A percentile compares a stretch with the other conserved stretches of the same genome.
phyloP scores from a whole-genome alignment of 2,113 vertebrate species.

The Clupea harengus region DNA sequence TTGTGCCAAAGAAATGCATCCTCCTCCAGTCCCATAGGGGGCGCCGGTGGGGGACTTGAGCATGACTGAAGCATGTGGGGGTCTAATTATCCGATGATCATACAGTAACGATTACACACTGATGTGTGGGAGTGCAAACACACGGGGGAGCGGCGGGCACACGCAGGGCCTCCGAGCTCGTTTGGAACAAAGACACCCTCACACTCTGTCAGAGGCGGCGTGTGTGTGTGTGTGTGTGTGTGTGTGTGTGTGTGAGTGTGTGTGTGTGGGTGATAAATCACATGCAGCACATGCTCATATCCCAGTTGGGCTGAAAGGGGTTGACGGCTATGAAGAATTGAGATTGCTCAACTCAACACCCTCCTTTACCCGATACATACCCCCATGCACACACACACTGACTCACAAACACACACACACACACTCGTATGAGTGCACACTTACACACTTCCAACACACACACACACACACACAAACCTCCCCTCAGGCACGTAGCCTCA shows the following conservation, averaged over 20 bases:
- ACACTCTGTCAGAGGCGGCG: neutral
- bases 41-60: neutral
- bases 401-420: slow-evolving; percentile 2
- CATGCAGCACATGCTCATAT: neutral
- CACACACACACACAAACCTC: neutral
- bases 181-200: slow-evolving; percentile 12
- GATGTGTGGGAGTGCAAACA: neutral
- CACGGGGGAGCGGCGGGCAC: neutral
- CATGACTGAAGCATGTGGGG: neutral
- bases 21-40: neutral
- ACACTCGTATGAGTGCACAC: neutral
- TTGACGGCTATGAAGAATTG: neutral
- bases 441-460: neutral
- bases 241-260: slow-evolving; percentile 4
- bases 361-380: neutral
- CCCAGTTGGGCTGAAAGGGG: neutral
- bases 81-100: neutral
- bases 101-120: neutral
- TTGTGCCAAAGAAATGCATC: neutral
- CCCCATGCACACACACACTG: neutral
- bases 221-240: neutral
- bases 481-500: neutral
- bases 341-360: neutral
- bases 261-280: neutral
- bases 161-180: neutral